phyloP scores from a whole-genome alignment of 2,888 invertebrate species.

The Morpho achilles region DNA sequence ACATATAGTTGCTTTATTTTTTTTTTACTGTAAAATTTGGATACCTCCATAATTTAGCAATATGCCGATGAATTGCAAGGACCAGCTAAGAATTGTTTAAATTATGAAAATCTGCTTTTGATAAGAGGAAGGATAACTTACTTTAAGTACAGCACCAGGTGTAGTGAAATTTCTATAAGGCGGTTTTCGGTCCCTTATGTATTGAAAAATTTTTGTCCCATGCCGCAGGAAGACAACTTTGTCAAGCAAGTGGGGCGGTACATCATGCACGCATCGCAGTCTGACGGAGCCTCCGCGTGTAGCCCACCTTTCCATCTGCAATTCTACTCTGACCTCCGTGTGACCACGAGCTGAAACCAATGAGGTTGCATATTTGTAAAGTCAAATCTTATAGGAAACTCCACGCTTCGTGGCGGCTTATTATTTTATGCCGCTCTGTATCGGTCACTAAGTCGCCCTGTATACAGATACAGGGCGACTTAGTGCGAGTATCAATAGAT shows the following conservation, averaged over 20 bases:
- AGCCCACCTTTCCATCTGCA: constrained; percentile 85
- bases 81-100: no score
- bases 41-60: no score
- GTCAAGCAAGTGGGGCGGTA: constrained; percentile 85
- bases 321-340: constrained; percentile 81
- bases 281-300: constrained; percentile 84
- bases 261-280: constrained; percentile 87
- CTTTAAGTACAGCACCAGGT: constrained; percentile 87
- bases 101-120: no score
- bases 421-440: no score
- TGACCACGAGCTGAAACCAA: constrained; percentile 59
- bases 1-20: no score
- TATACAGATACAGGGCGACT: no score
- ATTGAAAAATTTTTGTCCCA: constrained; percentile 88
- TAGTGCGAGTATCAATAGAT: no score
- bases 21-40: no score
- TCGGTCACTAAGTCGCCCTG: no score
- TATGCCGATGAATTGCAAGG: no score
- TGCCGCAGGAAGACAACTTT: constrained; percentile 87
- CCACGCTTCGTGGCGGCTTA: no score
- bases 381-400: neutral
- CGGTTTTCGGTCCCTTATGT: constrained; percentile 86
- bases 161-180: constrained; percentile 84
- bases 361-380: neutral
- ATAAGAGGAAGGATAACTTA: constrained; percentile 65